Conservation (phyloP, 2,797 vertebrate genomes). For the Sebastes itinus region DNA sequence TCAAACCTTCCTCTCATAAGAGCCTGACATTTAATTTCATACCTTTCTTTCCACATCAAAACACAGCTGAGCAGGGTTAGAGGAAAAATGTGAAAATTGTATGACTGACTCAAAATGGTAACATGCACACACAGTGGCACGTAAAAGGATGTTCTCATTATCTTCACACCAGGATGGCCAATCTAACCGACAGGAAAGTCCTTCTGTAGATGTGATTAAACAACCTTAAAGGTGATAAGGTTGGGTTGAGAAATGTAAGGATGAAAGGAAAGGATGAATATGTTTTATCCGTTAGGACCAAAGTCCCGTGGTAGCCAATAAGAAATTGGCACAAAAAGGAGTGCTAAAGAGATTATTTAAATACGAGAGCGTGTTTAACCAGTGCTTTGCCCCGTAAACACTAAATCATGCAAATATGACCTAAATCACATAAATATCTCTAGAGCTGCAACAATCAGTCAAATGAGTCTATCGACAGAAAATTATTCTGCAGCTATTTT, state of each 20-base stretch:
- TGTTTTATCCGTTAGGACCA: neutral
- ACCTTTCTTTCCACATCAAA: neutral
- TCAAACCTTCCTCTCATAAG: neutral
- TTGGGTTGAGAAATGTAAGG: neutral
- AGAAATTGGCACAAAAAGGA: neutral
- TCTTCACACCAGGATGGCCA: neutral
- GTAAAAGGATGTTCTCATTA: neutral
- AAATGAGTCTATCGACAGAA: too few relatives aligned
- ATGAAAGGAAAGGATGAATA: neutral
- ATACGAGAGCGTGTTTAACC: neutral
- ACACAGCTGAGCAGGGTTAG: neutral
- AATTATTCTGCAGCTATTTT: too few relatives aligned
- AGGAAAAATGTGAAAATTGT: neutral
- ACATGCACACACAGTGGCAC: neutral
- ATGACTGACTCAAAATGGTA: neutral
- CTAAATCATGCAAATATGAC: neutral
- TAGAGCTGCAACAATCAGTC: neutral
- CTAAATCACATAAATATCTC: neutral
- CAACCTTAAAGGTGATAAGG: neutral
- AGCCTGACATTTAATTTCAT: slow-evolving; percentile 21
- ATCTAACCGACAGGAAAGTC: neutral
- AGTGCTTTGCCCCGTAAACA: neutral
- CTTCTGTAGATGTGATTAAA: neutral
- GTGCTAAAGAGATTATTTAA: neutral
- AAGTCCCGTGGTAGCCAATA: neutral